Evolutionary conservation across 2,888 invertebrate species (phyloP), one percentile per base, ranked within the genome.

Genomic region (Tenthredo distinguenda): DNA sequence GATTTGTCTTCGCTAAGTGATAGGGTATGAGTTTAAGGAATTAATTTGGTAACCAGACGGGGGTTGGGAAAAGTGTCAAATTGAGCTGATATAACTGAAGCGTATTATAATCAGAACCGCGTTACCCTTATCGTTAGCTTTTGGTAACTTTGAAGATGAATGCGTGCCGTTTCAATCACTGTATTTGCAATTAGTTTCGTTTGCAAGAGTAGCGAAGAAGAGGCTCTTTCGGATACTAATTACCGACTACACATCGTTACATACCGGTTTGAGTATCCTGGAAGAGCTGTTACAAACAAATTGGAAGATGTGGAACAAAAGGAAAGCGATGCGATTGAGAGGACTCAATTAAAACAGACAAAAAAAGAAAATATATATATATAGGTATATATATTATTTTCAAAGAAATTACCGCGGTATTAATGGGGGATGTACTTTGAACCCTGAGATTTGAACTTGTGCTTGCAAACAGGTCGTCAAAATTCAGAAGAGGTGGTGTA

Each of bases 141-240:
- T 68, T 15, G 26, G 68, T 0, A 68, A 26, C 2, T 34, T 15
- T 34, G 34, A 34, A 68, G 34, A 34, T 68, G 9, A 26, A 68
- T 34, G 68, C 34, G 68, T 68, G 68, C 7, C 68, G 34, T 68
- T 34, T 34, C 34, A 4, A 68, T 18, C 15, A 34, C 34, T 34
- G 68, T 68, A 34, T 34, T 68, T 68, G 34, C 68, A 68, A 68
- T 68, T 68, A 68, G 15, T 68, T 34, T 68, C 34, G 18, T 68
- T 68, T 34, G 0, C 68, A 68, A 68, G 6, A 26, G 18, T 68
- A 34, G 2, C 34, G 2, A 31, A 34, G 68, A 68, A 31, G 68
- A 68, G 68, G 68, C 31, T 34, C 18, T 68, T 34, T 18, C 18
- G 34, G 6, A 68, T 68, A 18, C 34, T 12, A 18, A 34, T 68